Conservation (phyloP, 2,797 vertebrate species). For the Enteromius anoplus region DNA sequence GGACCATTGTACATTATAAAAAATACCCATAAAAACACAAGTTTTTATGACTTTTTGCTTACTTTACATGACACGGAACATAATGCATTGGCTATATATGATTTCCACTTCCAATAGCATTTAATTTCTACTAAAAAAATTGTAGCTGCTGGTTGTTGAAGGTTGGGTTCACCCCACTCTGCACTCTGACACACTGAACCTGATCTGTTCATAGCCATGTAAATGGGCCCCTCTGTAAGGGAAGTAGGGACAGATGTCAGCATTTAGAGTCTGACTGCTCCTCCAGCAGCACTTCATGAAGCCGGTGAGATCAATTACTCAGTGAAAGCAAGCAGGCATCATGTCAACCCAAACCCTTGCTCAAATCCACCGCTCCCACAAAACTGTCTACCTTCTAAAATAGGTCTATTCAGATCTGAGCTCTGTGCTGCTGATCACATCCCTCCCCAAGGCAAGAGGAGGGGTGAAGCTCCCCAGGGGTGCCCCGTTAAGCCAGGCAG, state of each 20-base stretch:
- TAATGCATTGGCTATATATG: neutral
- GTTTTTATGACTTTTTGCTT: neutral
- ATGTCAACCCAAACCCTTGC: conserved; percentile 35
- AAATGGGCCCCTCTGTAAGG: conserved; percentile 30
- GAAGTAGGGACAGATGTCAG: conserved; percentile 50
- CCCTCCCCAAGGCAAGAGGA: conserved; percentile 37
- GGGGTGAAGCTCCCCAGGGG: conserved; percentile 43
- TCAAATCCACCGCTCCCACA: conserved; percentile 28
- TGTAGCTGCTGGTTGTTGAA: conserved; percentile 8
- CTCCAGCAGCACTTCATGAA: conserved; percentile 51
- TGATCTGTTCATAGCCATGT: conserved; percentile 8
- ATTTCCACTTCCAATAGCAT: neutral
- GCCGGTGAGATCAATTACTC: conserved; percentile 45
- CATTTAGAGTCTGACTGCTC: conserved; percentile 45
- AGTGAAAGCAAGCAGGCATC: conserved; percentile 52
- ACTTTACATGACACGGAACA: too few species aligned
- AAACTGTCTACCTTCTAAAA: conserved; percentile 4
- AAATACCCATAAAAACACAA: neutral
- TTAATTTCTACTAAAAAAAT: conserved; percentile 37
- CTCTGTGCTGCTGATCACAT: conserved; percentile 29
- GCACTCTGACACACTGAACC: conserved; percentile 32
- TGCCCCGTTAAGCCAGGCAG: conserved; percentile 39
- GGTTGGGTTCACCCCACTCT: conserved; percentile 9
- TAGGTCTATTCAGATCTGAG: conserved; percentile 35
- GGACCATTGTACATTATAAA: neutral